These are phyloP conservation scores for Drosophila algonquin DNA, from an alignment of 2,888 invertebrate species.

Conservation along the genomic window DNA sequence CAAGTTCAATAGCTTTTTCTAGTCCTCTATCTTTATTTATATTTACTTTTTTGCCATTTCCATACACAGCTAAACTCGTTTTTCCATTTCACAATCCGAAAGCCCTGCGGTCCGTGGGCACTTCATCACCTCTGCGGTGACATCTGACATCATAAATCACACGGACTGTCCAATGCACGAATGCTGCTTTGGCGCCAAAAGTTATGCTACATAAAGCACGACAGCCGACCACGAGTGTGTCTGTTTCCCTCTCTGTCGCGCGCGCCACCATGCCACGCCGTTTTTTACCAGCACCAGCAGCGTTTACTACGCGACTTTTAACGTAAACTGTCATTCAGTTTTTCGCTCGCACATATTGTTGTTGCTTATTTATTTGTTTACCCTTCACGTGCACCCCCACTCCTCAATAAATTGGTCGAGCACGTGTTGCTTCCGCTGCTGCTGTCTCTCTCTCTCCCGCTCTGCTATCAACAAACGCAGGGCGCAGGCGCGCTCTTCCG, in stretches of 20 bases:
- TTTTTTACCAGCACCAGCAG: constrained; percentile 11
- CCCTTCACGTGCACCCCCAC: constrained; percentile 37
- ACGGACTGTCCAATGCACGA: constrained; percentile 45
- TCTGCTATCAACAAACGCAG: constrained; percentile 47
- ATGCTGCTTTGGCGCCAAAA: constrained; percentile 68
- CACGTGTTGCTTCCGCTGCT: constrained; percentile 65
- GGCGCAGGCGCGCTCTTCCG: constrained; percentile 68
- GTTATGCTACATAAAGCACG: constrained; percentile 65
- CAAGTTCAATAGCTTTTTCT: constrained; percentile 6
- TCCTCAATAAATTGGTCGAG: constrained; percentile 38
- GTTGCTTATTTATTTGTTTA: constrained; percentile 65
- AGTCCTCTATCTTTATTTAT: neutral
- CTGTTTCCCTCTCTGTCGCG: constrained; percentile 1
- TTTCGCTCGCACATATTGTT: constrained; percentile 47
- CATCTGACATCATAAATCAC: constrained; percentile 63
- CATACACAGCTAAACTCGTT: constrained; percentile 19
- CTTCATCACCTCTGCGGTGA: constrained; percentile 56
- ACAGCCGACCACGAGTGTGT: constrained; percentile 6
- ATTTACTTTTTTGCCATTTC: constrained; percentile 10
- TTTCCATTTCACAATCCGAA: constrained; percentile 4
- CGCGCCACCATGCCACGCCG: constrained; percentile 8
- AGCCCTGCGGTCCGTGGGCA: constrained; percentile 28
- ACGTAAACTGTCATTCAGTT: constrained; percentile 71
- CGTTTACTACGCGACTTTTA: constrained; percentile 60
- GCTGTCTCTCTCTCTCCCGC: neutral